Base-by-base conservation (phyloP, 2,888 invertebrate genomes). In the Noctua comes region DNA sequence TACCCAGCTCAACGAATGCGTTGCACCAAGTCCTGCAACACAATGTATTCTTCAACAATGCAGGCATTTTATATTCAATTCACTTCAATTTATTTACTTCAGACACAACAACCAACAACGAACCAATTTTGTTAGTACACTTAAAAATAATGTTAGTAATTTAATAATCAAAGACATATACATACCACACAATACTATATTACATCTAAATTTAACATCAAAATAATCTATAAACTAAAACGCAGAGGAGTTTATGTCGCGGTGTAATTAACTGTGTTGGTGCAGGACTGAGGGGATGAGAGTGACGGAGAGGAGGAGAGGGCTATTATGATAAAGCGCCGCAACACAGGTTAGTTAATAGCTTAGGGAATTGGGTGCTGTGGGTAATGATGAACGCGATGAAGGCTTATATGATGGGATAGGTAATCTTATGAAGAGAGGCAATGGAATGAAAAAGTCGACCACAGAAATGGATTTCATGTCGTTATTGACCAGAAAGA, bases 261-360 rank as follows among this genome's bases (percentile, higher is more conserved):
- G 18, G 40, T 54, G 24, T 85, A 73, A 82, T 83, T 85, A 85
- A 66, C 40, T 48, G 69, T 72, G 59, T 24, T 54, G 54, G 16
- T 51, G 64, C 75, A 46, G 31, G 54, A 70, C 59, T 43, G 51
- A 36, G 71, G 57, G 69, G 68, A 16, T 69, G 48, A 51, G 48
- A 43, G 46, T 43, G 5, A 36, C 5, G 2, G 27, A 46, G 69
- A 51, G 2, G n/a, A 36, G 72, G 59, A 40, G 27, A 54, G 24
- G 18, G 24, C 21, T 64, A 71, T 64, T 71, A 71, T 74, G 21
- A 57, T 71, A 68, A 62, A 73, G 27, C n/a, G 18, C 64, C 59
- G 64, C 36, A 59, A 80, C 59, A 70, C 54, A 71, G 73, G 57
- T 79, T 82, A 62, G 66, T 73, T 82, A 84, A 70, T 73, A 73